Evolutionary conservation across 1,140 invertebrate species (phyloP), one percentile per base, ranked within the genome.

Genomic region (Drosophila busckii): DNA sequence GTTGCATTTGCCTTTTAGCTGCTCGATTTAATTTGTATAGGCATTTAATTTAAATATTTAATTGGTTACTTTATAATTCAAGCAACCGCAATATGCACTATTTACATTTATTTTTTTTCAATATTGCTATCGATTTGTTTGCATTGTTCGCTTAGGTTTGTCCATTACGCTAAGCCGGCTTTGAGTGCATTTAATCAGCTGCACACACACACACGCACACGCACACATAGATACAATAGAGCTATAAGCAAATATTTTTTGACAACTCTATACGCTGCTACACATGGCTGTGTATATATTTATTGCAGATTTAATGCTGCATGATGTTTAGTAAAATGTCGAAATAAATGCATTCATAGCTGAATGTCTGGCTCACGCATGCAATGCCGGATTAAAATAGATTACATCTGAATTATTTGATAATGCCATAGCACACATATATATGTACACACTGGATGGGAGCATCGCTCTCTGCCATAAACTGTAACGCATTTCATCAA

Each of bases 371-470:
- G 9, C 13, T 23, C 3, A 41, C 20, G 16, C 16, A 29, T 9
- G 40, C 45, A 35, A 46, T 6, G 40, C 9, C 63, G 37, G 69
- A 62, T 73, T 73, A 73, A 73, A 73, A 54, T 37, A 58, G 69
- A 73, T 73, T 73, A 73, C 69, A 67, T 41, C 31, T 62, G 69
- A 67, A 73, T 73, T 73, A 73, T 73, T 73, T 73, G 69, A 73
- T 73, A 73, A 73, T 67, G 38, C 42, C 42, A 37, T 19, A 45
- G 26, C 28, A 59, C 17, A 19, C 16, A 19, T 35, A 19, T 35
- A 16, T 35, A 19, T n/a, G 17, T 35, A 19, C 19, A 19, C 19
- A 16, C 4, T 32, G 29, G 7, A 34, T 34, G 15, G 2, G 12
- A 52, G 20, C 42, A 31, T 53, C 40, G 28, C 16, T 26, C 29